phyloP scores from a whole-genome alignment of 1,140 invertebrate species.

The Bombus soroeensis region DNA sequence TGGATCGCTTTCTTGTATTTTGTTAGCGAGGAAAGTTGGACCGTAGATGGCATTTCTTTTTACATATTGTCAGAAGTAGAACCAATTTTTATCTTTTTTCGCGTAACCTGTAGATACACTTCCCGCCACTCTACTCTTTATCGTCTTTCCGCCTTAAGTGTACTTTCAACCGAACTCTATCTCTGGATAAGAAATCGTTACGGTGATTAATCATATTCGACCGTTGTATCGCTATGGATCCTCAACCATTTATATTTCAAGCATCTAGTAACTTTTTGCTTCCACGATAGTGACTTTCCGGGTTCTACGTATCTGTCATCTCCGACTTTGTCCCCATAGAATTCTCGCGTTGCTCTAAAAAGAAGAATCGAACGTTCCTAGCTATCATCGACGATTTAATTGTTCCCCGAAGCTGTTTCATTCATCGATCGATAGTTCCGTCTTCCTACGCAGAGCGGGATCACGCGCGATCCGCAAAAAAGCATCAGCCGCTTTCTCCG shows the following conservation, averaged over 20 bases:
- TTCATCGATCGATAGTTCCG: constrained; percentile 43
- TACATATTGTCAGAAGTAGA: too few species aligned
- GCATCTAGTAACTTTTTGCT: too few species aligned
- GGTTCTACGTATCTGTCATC: too few species aligned
- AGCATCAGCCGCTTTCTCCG: constrained; percentile 18
- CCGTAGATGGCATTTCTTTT: not conserved
- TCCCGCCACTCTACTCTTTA: too few species aligned
- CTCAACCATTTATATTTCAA: not conserved
- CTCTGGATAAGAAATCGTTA: not conserved
- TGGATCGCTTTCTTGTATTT: not conserved
- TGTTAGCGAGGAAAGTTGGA: not conserved
- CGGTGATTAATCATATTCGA: not conserved
- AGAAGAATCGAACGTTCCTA: not conserved
- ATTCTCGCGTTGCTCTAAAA: not conserved
- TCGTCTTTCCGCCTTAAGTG: not conserved
- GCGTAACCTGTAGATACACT: too few species aligned
- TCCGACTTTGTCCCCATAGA: not conserved
- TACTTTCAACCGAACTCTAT: not conserved
- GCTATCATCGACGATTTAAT: not conserved
- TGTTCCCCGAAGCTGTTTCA: constrained; percentile 26
- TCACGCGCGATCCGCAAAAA: constrained; percentile 7
- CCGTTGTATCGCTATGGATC: not conserved
- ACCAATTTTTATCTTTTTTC: too few species aligned
- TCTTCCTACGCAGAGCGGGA: constrained; percentile 37
- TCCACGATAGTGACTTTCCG: too few species aligned